Evolutionary conservation across 2,113 vertebrate genomes (phyloP).

Genomic region (Poeciliopsis prolifica): DNA sequence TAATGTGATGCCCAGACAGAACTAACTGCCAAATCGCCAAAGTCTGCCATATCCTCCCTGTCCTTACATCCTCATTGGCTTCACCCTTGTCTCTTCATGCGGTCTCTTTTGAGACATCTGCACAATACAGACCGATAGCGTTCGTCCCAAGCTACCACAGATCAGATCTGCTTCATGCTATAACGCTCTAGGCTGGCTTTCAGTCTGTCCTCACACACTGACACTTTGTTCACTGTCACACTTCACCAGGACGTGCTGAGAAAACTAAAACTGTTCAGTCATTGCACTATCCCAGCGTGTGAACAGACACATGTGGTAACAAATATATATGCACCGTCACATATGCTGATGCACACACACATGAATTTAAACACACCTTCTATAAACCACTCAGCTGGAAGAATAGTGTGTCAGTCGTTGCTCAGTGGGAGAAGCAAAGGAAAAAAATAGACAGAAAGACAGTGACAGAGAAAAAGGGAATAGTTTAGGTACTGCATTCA

Average conservation of each 20-base stretch:
- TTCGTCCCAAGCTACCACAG: constrained; percentile 39
- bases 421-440: constrained; percentile 31
- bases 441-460: constrained; percentile 19
- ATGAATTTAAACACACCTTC: neutral
- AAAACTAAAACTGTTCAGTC: constrained; percentile 67
- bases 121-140: constrained; percentile 28
- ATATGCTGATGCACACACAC: constrained; percentile 12
- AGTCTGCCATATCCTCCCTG: constrained; percentile 14
- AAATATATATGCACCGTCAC: constrained; percentile 28
- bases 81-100: constrained; percentile 12
- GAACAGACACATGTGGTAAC: constrained; percentile 39
- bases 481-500: constrained; percentile 57
- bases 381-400: constrained; percentile 48
- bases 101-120: constrained; percentile 21
- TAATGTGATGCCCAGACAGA: constrained; percentile 34
- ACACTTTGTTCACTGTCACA: constrained; percentile 80
- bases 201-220: constrained; percentile 72
- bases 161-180: constrained; percentile 66
- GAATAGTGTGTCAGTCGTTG: constrained; percentile 51
- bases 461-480: constrained; percentile 34
- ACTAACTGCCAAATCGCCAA: constrained; percentile 15
- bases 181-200: constrained; percentile 62
- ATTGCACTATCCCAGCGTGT: constrained; percentile 22
- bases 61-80: constrained; percentile 17
- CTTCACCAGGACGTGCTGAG: constrained; percentile 71